Evolutionary conservation across 2,888 invertebrate genomes (phyloP).

Genomic region (Thumatha senex): DNA sequence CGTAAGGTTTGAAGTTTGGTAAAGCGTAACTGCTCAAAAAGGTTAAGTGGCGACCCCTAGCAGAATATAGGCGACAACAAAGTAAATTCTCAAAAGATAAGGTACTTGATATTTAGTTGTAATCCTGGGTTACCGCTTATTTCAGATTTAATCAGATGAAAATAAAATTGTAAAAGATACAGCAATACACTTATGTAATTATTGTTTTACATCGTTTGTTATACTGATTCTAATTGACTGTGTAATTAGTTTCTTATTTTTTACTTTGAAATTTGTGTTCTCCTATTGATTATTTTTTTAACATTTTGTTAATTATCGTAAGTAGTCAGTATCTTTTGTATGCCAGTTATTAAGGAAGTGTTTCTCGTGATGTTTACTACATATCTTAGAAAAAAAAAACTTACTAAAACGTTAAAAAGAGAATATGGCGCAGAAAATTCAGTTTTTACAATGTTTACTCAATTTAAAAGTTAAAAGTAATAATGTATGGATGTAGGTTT

Average conservation of each 20-base stretch:
- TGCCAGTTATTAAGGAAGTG: no score
- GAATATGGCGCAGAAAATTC: no score
- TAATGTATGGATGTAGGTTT: no score
- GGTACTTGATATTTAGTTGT: constrained; percentile 38
- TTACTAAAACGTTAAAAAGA: no score
- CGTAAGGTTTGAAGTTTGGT: constrained; percentile 19
- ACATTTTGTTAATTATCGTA: no score
- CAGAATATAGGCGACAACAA: constrained; percentile 32
- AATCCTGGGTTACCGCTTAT: constrained; percentile 30
- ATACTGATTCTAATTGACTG: background rate
- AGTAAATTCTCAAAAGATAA: constrained; percentile 38
- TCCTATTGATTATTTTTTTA: background rate
- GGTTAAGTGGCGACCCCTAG: constrained; percentile 28
- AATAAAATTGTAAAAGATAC: constrained; percentile 14
- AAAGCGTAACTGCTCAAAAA: constrained; percentile 26
- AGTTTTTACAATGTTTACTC: no score
- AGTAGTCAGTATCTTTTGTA: no score
- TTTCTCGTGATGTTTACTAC: no score
- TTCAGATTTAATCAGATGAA: constrained; percentile 22
- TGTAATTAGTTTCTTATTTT: background rate
- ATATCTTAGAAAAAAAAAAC: no score
- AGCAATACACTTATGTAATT: constrained; percentile 14
- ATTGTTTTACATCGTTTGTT: constrained; percentile 7
- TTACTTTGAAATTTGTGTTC: background rate
- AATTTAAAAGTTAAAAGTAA: no score